Percentiles rank a stretch among this genome's conserved stretches.
Evolutionary conservation across 2,113 vertebrate species (phyloP).

Genomic region (Rallus limicola): DNA sequence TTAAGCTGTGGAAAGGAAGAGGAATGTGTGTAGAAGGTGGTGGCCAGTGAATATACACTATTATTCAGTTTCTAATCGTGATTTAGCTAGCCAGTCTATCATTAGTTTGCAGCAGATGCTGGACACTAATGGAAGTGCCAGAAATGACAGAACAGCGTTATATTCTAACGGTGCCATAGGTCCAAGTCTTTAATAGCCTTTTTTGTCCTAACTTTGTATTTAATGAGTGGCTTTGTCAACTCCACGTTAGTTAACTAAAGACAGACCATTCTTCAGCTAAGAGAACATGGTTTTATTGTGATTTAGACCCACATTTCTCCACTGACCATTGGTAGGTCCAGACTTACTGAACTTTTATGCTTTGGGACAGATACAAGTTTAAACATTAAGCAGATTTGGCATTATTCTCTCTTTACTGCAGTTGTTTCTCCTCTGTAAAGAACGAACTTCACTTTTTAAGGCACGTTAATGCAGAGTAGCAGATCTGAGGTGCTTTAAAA

Average conservation of each 20-base stretch:
- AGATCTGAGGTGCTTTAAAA: not conserved
- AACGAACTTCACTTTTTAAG: not conserved
- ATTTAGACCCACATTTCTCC: not conserved
- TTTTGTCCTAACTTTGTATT: not conserved
- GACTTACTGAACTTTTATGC: not conserved
- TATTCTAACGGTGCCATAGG: not conserved
- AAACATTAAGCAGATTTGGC: not conserved
- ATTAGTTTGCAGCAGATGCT: not conserved
- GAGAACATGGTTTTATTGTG: not conserved
- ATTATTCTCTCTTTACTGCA: not conserved
- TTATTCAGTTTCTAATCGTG: not conserved
- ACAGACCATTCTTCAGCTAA: not conserved
- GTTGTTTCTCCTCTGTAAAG: not conserved
- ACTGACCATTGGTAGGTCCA: not conserved
- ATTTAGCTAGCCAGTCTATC: not conserved
- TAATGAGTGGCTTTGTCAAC: not conserved
- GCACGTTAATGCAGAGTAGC: not conserved
- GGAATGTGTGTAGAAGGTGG: not conserved
- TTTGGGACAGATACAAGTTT: not conserved
- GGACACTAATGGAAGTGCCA: not conserved
- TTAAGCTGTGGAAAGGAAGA: not conserved
- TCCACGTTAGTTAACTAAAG: not conserved
- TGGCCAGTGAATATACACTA: not conserved
- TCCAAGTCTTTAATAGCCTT: not conserved
- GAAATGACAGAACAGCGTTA: not conserved